Conservation (phyloP, 2,888 invertebrate species). For the Dasypogon diadema region DNA sequence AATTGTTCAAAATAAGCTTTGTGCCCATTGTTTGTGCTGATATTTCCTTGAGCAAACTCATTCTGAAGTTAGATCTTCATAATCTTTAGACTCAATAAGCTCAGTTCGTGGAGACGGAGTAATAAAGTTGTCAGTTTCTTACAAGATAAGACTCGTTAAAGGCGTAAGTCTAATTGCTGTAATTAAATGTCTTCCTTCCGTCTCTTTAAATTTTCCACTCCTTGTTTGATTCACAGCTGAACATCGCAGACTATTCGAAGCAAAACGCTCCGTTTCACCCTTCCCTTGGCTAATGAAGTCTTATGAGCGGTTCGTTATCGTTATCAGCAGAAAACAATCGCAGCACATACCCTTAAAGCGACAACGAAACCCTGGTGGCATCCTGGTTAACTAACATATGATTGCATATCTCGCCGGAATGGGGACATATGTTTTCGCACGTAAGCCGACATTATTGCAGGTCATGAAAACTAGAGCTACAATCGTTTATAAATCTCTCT, state of each 20-base stretch:
- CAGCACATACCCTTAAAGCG: not conserved
- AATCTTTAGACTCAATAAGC: constrained; percentile 34
- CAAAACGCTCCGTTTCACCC: not conserved
- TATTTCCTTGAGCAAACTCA: too few relatives aligned
- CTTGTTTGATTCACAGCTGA: constrained; percentile 2
- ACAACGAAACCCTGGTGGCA: not conserved
- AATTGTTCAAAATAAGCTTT: too few relatives aligned
- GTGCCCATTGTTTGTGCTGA: too few relatives aligned
- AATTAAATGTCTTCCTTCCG: constrained; percentile 41
- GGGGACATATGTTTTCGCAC: constrained; percentile 11
- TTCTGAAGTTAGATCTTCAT: too few relatives aligned
- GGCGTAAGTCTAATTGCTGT: constrained; percentile 40
- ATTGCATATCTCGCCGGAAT: constrained; percentile 7
- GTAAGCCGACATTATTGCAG: constrained; percentile 27
- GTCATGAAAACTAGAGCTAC: not conserved
- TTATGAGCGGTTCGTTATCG: constrained; percentile 40
- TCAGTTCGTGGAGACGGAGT: not conserved
- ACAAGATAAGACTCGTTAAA: constrained; percentile 33
- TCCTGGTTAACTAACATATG: not conserved
- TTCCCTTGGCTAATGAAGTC: constrained; percentile 19
- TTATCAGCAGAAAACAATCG: constrained; percentile 42
- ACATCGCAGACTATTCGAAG: not conserved
- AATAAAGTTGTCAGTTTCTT: constrained; percentile 29
- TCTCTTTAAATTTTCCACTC: constrained; percentile 1
- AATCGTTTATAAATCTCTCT: not conserved